Evolutionary conservation across 2,797 vertebrate genomes (phyloP), one percentile per base, ranked within the genome.

Genomic region (Eptatretus atami): DNA sequence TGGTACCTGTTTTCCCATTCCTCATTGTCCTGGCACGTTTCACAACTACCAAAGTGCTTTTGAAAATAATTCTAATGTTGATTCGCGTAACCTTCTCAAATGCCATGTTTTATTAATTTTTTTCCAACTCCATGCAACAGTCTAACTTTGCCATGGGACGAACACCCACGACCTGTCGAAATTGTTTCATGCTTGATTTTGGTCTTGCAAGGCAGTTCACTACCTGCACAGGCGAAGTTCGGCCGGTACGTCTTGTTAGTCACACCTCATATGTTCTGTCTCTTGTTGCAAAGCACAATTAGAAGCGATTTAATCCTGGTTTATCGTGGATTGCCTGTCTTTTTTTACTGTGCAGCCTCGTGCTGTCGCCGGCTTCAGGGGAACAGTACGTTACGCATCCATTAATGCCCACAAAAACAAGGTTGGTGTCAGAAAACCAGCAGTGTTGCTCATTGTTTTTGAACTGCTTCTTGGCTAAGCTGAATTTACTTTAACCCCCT

Each of bases 121-220:
- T 44, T 44, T 44, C 31, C 6, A 44, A 44, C 31, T 44, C 31
- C 31, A 44, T 44, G 68, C 74, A 71, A 68, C 70, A 98, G 90
- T 98, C 90, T 24, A 98, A 98, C 71, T 98, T 98, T 12, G 86
- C 90, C 64, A 96, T 96, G 90, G 90, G 92, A 65, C 86, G 87
- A 57, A 93, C 90, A 71, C 84, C 86, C 64, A 93, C 81, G 69
- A 96, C 90, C 12, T 92, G 83, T 70, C 81, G 87, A 65, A 96
- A 85, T 69, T 96, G 92, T 77, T 98, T 81, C 71, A 98, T 95
- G 86, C 78, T 98, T 76, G 92, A 98, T 77, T 98, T 98, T 67
- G 88, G 92, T 72, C 79, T 98, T 72, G 88, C 92, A 60, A 81
- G 92, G 53, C 88, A 98, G 68, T 98, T 93, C 78, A 98, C 88